Evolutionary conservation across 2,113 vertebrate species (phyloP).

Genomic region (Ceratotherium simum): DNA sequence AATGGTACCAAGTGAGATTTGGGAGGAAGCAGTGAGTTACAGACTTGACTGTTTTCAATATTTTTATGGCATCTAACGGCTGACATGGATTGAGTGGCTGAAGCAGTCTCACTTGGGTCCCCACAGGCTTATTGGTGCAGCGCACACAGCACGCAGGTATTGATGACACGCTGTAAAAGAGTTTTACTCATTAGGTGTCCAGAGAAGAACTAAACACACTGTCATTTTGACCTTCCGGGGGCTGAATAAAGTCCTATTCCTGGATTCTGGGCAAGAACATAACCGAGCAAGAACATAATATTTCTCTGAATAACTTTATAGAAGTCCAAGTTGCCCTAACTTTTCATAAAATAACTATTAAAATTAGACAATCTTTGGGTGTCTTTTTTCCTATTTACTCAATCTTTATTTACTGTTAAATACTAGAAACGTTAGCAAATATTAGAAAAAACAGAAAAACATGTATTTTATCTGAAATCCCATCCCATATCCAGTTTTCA

Average conservation of each 20-base stretch:
- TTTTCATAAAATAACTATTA: constrained; percentile 33
- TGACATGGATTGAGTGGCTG: neutral
- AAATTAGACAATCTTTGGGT: constrained; percentile 37
- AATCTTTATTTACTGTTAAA: constrained; percentile 25
- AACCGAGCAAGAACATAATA: neutral
- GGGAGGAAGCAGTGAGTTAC: neutral
- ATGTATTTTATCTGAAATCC: neutral
- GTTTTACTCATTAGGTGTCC: neutral
- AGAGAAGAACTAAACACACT: neutral
- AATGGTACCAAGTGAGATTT: neutral
- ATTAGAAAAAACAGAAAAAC: neutral
- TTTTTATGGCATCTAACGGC: neutral
- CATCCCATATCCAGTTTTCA: neutral
- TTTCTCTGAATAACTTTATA: neutral
- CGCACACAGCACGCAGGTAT: neutral
- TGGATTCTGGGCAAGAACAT: neutral
- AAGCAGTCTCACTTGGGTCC: neutral
- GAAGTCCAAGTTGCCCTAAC: neutral
- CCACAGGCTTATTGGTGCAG: neutral
- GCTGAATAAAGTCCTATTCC: neutral
- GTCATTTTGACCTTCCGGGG: neutral
- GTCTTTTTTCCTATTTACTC: neutral
- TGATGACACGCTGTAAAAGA: neutral
- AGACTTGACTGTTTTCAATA: neutral
- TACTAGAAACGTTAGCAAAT: constrained; percentile 1